Conservation (phyloP, 1,140 invertebrate genomes). For the Psilanteris sp. region DNA sequence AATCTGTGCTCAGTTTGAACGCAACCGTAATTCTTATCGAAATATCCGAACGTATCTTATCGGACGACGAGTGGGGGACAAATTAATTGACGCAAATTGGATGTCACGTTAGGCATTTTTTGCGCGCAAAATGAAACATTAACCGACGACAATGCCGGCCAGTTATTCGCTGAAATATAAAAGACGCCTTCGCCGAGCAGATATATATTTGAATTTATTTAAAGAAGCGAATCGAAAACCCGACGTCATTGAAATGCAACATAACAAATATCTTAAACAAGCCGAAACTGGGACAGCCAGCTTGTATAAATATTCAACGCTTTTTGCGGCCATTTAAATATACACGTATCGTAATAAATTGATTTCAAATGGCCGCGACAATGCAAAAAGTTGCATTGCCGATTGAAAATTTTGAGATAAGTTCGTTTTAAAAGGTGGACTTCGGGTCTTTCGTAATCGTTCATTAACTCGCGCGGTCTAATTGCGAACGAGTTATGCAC, state of each 20-base stretch:
- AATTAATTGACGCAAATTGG: no score
- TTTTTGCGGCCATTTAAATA: conserved; percentile 54
- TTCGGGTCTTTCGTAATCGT: conserved; percentile 59
- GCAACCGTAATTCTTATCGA: no score
- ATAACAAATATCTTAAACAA: conserved; percentile 51
- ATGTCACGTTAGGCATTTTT: no score
- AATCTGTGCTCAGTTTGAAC: no score
- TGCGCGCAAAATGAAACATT: no score
- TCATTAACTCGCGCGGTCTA: conserved; percentile 55
- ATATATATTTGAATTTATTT: no score
- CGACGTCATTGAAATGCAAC: conserved; percentile 46
- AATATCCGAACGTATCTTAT: no score
- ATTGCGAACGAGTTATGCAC: conserved; percentile 59
- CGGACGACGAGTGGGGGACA: no score
- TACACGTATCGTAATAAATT: conserved; percentile 48
- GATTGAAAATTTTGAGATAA: conserved; percentile 52
- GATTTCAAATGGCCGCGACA: conserved; percentile 26
- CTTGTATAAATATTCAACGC: conserved; percentile 58
- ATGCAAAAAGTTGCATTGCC: conserved; percentile 29
- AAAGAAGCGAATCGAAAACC: conserved; percentile 15
- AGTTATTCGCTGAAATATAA: no score
- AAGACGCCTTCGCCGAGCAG: no score
- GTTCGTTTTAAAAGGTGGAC: conserved; percentile 28
- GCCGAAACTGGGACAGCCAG: conserved; percentile 51
- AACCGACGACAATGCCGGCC: no score